phyloP scores from a whole-genome alignment of 1,140 invertebrate genomes.

The Solenopsis fugax region DNA sequence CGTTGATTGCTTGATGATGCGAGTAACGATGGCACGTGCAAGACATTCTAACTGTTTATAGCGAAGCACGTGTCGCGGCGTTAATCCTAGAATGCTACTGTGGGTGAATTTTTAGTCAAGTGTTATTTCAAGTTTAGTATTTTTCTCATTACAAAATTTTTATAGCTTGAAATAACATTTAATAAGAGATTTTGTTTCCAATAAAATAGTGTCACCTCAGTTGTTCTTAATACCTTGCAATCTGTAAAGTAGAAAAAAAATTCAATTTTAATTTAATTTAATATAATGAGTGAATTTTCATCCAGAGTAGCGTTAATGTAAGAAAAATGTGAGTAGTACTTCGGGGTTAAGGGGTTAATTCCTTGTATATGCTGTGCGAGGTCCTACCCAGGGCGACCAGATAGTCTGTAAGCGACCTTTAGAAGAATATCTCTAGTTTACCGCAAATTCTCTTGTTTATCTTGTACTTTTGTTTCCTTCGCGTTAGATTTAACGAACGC shows the following conservation, averaged over 20 bases:
- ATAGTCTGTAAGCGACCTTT: constrained; percentile 32
- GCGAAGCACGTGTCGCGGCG: background rate
- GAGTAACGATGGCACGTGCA: constrained; percentile 5
- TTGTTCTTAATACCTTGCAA: no score
- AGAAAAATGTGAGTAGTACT: no score
- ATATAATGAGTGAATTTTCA: no score
- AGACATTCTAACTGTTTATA: constrained; percentile 46
- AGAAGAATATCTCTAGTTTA: background rate
- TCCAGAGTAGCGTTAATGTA: no score
- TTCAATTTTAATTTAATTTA: no score
- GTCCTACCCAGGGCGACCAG: background rate
- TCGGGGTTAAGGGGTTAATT: constrained; percentile 3
- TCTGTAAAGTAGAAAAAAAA: no score
- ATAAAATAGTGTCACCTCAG: no score
- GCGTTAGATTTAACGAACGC: constrained; percentile 13
- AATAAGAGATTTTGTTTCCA: no score
- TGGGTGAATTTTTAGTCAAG: no score
- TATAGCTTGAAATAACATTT: no score
- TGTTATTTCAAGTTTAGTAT: no score
- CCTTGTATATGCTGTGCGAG: constrained; percentile 33
- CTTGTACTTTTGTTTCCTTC: background rate
- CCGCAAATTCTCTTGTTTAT: background rate
- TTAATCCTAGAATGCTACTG: background rate
- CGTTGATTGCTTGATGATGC: constrained; percentile 14
- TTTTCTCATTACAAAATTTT: no score